phyloP scores from a whole-genome alignment of 2,113 vertebrate genomes.

The Salvelinus sp. region DNA sequence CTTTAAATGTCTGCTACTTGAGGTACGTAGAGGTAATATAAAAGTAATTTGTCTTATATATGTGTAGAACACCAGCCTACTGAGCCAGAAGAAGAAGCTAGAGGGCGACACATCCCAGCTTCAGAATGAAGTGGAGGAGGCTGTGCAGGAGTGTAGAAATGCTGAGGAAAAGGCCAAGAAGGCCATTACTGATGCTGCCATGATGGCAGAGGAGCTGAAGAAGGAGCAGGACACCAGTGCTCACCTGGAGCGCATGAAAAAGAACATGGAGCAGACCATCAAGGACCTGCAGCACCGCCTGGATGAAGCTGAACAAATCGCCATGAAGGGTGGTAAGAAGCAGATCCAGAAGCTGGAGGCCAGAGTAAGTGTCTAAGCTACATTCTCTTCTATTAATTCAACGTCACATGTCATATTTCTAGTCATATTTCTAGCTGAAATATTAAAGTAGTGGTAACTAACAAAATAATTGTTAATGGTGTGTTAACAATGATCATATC shows the following conservation, averaged over 20 bases:
- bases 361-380: constrained; percentile 28
- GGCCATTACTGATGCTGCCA: constrained; percentile 80
- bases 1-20: background rate
- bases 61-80: too few species aligned
- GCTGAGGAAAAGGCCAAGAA: constrained; percentile 65
- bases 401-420: background rate
- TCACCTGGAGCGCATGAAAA: constrained; percentile 78
- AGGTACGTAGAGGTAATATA: background rate
- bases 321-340: constrained; percentile 24
- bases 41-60: too few species aligned
- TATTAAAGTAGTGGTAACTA: too few species aligned
- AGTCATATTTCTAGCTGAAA: too few species aligned
- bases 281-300: constrained; percentile 83
- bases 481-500: constrained; percentile 29
- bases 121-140: constrained; percentile 43
- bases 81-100: constrained; percentile 9
- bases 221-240: constrained; percentile 81
- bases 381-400: too few species aligned
- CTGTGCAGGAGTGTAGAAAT: constrained; percentile 51
- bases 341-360: constrained; percentile 74
- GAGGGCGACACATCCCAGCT: constrained; percentile 38
- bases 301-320: constrained; percentile 71
- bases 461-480: background rate
- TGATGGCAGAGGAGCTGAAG: constrained; percentile 82
- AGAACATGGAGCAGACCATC: constrained; percentile 63